These are phyloP conservation scores for Helicoverpa zea DNA, from an alignment of 1,140 invertebrate genomes.

Conservation along the genomic window DNA sequence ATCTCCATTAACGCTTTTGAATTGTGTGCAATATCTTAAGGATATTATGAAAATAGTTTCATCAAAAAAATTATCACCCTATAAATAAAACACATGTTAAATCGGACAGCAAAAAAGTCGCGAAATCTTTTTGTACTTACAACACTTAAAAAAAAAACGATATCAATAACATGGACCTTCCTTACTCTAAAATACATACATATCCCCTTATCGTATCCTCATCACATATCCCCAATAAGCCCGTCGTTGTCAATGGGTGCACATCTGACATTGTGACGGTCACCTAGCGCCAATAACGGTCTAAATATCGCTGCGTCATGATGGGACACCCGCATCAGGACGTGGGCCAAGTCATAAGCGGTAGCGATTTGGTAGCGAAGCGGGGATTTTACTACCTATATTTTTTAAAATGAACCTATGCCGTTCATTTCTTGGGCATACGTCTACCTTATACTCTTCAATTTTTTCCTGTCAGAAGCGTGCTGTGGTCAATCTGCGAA, in stretches of 20 bases:
- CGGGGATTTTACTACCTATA: too few species aligned
- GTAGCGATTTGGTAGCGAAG: neutral
- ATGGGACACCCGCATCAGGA: constrained; percentile 51
- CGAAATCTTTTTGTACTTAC: too few species aligned
- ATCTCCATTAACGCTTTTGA: neutral
- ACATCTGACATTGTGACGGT: constrained; percentile 72
- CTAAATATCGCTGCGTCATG: constrained; percentile 69
- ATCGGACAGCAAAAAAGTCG: too few species aligned
- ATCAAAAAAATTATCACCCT: too few species aligned
- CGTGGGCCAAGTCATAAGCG: neutral
- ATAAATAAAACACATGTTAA: too few species aligned
- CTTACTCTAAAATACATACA: neutral
- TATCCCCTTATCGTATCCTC: neutral
- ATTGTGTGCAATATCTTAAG: neutral
- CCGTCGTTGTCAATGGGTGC: constrained; percentile 30
- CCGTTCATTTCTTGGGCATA: too few species aligned
- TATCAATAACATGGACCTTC: neutral
- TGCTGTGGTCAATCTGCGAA: too few species aligned
- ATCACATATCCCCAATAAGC: neutral
- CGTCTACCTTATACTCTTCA: too few species aligned
- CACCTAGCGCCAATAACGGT: constrained; percentile 79
- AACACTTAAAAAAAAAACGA: too few species aligned
- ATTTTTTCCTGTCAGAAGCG: too few species aligned
- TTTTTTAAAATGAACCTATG: too few species aligned
- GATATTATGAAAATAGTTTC: too few species aligned